These are phyloP conservation scores for Cataglyphis cursor DNA, from an alignment of 2,888 invertebrate genomes.

Conservation along the genomic window DNA sequence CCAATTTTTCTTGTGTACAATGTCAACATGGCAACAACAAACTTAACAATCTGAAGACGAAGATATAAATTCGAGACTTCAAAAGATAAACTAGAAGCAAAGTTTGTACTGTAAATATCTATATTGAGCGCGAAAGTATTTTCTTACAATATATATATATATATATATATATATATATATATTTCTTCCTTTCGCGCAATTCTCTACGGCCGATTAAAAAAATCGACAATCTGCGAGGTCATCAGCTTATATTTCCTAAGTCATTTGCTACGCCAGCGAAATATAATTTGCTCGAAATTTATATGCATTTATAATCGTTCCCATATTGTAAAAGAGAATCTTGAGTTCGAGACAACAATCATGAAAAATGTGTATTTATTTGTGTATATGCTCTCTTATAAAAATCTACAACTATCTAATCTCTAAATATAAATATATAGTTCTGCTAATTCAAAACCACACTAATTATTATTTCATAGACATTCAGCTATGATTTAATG, in stretches of 20 bases:
- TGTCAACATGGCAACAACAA: conserved; percentile 6
- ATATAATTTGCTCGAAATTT: conserved; percentile 30
- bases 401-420: conserved; percentile 5
- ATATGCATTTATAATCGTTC: neutral
- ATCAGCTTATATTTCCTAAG: neutral
- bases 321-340: neutral
- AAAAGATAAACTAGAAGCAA: neutral
- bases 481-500: neutral
- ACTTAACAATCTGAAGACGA: neutral
- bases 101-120: neutral
- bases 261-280: neutral
- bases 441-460: neutral
- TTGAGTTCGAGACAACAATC: neutral
- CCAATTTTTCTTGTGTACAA: neutral
- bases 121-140: neutral
- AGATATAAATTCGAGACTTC: conserved; percentile 28
- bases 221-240: neutral
- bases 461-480: neutral
- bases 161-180: no score
- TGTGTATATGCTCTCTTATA: neutral
- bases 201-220: neutral
- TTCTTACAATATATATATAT: neutral
- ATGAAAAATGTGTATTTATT: neutral
- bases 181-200: neutral
- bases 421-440: neutral